Base-by-base conservation (phyloP, 35 echinoderm and acorn worm species). In the Strongylocentrotus purpuratus region DNA sequence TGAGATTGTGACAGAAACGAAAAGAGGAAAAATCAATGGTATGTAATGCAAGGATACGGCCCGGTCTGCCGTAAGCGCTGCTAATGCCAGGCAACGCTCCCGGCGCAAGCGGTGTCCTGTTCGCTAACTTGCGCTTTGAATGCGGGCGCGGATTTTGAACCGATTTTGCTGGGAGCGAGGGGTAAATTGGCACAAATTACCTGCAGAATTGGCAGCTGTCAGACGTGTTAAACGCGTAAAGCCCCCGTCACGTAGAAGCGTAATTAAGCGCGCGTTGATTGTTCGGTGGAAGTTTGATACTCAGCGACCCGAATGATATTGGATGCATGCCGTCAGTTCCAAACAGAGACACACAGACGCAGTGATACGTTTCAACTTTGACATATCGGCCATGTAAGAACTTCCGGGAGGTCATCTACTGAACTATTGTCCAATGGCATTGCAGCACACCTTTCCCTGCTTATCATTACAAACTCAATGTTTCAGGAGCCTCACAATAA, bases 161-260 rank as follows among this genome's bases (percentile, higher is more conserved):
- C 48, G 91, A 48, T 22, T 93, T 32, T 45, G 91, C 91, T 93
- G 11, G 17, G 48, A 93, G 91, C 91, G 31, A 93, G 91, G 48
- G 91, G 91, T 93, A 93, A 93, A 93, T 93, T 93, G 91, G 91
- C 91, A 93, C 91, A 93, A 93, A 93, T 93, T 93, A 93, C 91
- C 91, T 32, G 91, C 46, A 93, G 91, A 93, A 93, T 93, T 93
- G 91, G 91, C 91, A 93, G 91, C 91, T 93, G 91, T 93, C 91
- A 93, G 45, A 47, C 46, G 91, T 93, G 46, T 93, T 93, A 93
- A 93, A 48, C 28, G 91, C 48, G 91, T 93, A 93, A 93, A 48
- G 91, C 46, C 91, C 15, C 91, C 91, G 91, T 93, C 91, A 93
- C 48, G 91, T 11, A 58, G 91, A 47, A 46, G 46, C 48, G 91